Evolutionary conservation across 2,113 vertebrate species (phyloP), one percentile per base, ranked within the genome.

Genomic region (Otocyon megalotis): DNA sequence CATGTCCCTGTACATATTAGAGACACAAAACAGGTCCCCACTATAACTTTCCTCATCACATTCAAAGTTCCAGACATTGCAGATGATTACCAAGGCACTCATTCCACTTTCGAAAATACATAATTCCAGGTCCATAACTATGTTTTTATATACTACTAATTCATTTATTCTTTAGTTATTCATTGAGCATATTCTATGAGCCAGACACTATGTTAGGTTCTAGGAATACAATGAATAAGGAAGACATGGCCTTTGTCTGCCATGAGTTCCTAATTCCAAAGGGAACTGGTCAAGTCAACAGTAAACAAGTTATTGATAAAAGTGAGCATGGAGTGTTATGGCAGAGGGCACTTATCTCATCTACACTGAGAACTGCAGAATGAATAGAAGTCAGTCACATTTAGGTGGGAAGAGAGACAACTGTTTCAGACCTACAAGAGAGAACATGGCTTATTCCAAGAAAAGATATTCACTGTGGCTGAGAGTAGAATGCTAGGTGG

Each of bases 151-250:
- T 26, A 71, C 30, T 79, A 32, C 4, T 62, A 37, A 89, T 82
- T 88, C n/a, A 93, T 67, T 84, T 72, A 28, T 48, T 96, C 85
- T 76, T 88, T 15, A 69, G 10, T 60, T 89, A 96, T 86, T 79
- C 67, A 67, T 30, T 72, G 56, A 90, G n/a, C 8, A 88, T 16
- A 4, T 86, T 86, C 83, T 72, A n/a, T 4, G 50, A 85, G 24
- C 28, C 35, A 77, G 15, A 48, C 1, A 69, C 16, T 32, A 32
- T 12, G 1, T 62, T 76, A 63, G 8, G 12, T 82, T 32, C 71
- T 50, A 10, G 16, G 20, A 62, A 53, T 62, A 65, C 48, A 60
- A 60, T 48, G 11, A 83, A 54, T 22, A 96, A 88, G 65, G 37
- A 26, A 71, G 58, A 53, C 0, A 1, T 43, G 58, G 5, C 13